A percentile compares a stretch with the other conserved stretches of the same genome.
Evolutionary conservation across 2,113 vertebrate species (phyloP).

Genomic region (Phocoena sinus): DNA sequence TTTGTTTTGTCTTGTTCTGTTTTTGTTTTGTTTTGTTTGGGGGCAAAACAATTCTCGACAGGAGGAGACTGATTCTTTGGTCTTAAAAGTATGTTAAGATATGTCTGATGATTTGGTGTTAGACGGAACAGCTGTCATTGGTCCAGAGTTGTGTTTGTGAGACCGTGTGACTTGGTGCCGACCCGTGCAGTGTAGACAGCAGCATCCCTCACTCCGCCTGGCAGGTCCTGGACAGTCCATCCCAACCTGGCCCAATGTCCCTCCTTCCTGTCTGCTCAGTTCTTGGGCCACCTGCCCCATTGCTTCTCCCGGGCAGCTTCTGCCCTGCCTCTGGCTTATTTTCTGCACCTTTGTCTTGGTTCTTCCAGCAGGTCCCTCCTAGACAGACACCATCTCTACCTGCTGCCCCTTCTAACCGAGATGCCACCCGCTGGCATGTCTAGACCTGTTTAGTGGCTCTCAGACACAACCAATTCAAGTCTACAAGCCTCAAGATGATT

Average conservation of each 20-base stretch:
- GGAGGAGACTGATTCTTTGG: neutral
- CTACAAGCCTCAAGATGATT: neutral
- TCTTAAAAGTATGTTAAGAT: neutral
- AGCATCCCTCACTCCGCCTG: accelerated
- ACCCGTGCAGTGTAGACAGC: accelerated
- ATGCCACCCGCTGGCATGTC: too few relatives aligned
- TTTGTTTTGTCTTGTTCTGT: neutral
- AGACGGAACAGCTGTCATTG: neutral
- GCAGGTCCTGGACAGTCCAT: accelerated
- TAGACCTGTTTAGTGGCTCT: neutral
- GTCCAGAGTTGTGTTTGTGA: neutral
- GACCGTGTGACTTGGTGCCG: accelerated
- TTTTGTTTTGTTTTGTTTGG: neutral
- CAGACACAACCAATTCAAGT: neutral
- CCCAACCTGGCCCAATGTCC: too few relatives aligned
- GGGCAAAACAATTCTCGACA: neutral
- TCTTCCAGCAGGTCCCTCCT: neutral
- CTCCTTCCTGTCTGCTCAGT: neutral
- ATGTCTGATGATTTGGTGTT: neutral
- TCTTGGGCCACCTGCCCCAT: neutral
- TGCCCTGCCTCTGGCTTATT: neutral
- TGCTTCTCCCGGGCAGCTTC: neutral
- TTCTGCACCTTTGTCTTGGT: neutral
- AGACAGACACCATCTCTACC: accelerated
- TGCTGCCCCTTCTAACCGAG: neutral